Base-by-base conservation (phyloP, 2,888 invertebrate species). In the Lochmaea crataegi region DNA sequence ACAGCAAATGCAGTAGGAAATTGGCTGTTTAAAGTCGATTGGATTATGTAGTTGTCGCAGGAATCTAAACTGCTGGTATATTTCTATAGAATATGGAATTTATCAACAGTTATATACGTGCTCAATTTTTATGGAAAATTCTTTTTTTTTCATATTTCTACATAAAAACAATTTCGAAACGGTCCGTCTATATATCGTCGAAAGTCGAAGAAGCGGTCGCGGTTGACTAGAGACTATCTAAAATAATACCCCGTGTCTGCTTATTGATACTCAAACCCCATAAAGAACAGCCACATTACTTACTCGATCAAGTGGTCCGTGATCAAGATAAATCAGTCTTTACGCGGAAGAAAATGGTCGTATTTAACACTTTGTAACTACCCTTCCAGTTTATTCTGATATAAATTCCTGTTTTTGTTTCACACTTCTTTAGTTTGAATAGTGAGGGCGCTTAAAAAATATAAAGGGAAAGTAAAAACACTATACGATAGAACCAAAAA, bases 341-440 rank as follows among this genome's bases (percentile, higher is more conserved):
- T 81, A 82, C 77, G 80, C 81, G 80, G 81, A 82, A 81, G 80
- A 78, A 68, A 82, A 81, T 75, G 77, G 79, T 77, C 82, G 81
- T 79, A 80, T 79, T 82, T 81, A 83, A 82, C 82, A 82, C 80
- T 79, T 79, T 53, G 53, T 82, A 82, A 83, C 82, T 80, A 83
- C 82, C 83, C 82, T 79, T 76, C 73, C 68, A 75, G 78, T 75
- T 71, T 74, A 73, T 68, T 63, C 16, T 61, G 61, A 61, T 51
- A 42, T 57, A 61, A 42, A 60, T 60, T 69, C 61, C 12, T 64
- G 60, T 69, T 69, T 69, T 63, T 18, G 42, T 41, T 42, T 63
- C 38, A 63, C 61, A 42, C 42, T 63, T 63, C 32, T 63, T 42
- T 16, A n/a, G 10, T 63, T 18, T 12, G 61, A 42, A 42, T 42